Evolutionary conservation across 2,888 invertebrate genomes (phyloP), one percentile per base, ranked within the genome.

Genomic region (Tenthredo scrophulariae): DNA sequence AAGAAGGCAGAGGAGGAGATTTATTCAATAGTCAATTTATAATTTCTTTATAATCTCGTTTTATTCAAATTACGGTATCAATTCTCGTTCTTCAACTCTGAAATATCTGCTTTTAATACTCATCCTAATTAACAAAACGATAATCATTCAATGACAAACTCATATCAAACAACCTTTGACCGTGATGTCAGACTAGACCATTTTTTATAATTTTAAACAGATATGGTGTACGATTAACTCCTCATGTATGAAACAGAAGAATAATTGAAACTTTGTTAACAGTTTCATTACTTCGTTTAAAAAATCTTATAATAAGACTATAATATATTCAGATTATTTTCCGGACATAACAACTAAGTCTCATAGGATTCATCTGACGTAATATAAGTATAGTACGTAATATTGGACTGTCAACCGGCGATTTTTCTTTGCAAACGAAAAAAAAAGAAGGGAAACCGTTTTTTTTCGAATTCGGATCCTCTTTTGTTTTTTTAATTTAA

Each of bases 1-100:
- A 82, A 85, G 37, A 46, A 84, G 86, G 67, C 72, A 72, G 77
- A 84, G 74, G 77, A 84, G 74, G 84, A 46, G 74, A 43, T 9
- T 62, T 58, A 72, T 26, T 58, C 33, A 50, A 33, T 46, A 54
- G 18, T 37, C 0, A 70, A 3, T 18, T 33, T 18, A 54, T 58
- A 7, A 22, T 22, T 22, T 58, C 40, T 58, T 22, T 22, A 5
- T 58, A n/a, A 22, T 22, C n/a, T 26, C 58, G n/a, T 22, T 22
- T 22, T 2, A 58, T 58, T 58, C 9, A 10, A 58, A n/a, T 2
- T 58, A 43, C 22, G 22, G 22, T 26, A 9, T 43, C 40, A 43
- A 9, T 58, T 22, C 58, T 9, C 58, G 9, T n/a, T 22, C 2
- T 22, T 10, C 58, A 22, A 58, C 7, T 58, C 58, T 22, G 22